Base-by-base conservation (phyloP, 2,888 invertebrate genomes). In the Ochlodes sylvanus region DNA sequence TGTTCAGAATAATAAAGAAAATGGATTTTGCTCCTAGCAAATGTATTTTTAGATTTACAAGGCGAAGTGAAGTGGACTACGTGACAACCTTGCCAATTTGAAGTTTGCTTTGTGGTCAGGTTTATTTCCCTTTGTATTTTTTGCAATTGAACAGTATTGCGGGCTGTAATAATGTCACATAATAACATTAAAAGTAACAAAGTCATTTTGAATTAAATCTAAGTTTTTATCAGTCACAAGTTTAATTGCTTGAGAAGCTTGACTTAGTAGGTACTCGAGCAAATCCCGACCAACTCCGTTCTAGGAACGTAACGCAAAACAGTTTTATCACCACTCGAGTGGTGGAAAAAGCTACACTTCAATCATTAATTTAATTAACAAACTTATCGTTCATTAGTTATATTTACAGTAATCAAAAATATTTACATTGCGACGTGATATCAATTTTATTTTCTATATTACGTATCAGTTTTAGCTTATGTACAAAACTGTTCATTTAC, bases 351-450 rank as follows among this genome's bases (percentile, higher is more conserved):
- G 42, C 83, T 83, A 85, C 74, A 72, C 73, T 61, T 69, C 71
- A 69, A 69, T 69, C 14, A 58, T 50, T 61, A 61, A 41, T 63
- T 41, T 38, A 63, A 67, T 62, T 62, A 76, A 74, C 77, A 77
- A 79, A 80, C 78, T 76, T 76, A 77, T 77, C 75, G 75, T 41
- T 34, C 75, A 76, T 32, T 32, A 54, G 21, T 58, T 61, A 60
- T 81, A 81, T 90, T 80, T 90, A 90, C 89, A 90, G 82, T 82
- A 84, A 83, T 86, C 78, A 76, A 83, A 87, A 88, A 84, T 91
- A 90, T 91, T 83, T 92, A 91, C 91, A 90, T 75, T 79, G 85
- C 81, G 73, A 75, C 79, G 74, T 88, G 89, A 88, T 89, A 88
- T 88, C 85, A 87, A 84, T 82, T 79, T 82, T 80, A 83, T 63